Percentiles rank a stretch among this genome's conserved stretches.
Evolutionary conservation across 2,797 vertebrate genomes (phyloP).

Genomic region (Odontamblyopus lacepedii): DNA sequence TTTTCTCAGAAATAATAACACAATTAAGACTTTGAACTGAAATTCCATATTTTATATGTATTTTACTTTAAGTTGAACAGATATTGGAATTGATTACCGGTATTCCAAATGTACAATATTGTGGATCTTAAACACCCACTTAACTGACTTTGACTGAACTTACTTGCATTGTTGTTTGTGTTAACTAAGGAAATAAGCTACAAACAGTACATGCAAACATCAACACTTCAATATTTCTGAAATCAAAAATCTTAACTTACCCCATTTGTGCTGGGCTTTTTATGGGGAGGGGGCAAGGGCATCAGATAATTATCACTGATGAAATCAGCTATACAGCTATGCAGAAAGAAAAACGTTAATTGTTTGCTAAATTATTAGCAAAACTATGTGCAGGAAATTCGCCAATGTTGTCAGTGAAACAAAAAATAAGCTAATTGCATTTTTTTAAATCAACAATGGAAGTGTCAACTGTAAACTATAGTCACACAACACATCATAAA

Average conservation of each 20-base stretch:
- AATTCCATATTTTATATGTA: background rate
- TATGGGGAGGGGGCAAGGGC: background rate
- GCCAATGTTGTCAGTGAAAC: too few species aligned
- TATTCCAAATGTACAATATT: background rate
- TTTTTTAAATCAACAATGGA: too few species aligned
- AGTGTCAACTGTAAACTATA: too few species aligned
- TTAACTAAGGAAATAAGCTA: background rate
- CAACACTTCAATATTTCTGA: background rate
- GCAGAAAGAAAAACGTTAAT: too few species aligned
- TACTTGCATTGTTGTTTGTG: background rate
- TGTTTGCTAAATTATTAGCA: too few species aligned
- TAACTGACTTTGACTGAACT: background rate
- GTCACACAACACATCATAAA: background rate
- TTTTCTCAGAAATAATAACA: background rate
- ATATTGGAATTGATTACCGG: background rate
- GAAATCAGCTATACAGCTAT: too few species aligned
- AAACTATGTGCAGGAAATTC: too few species aligned
- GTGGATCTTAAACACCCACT: background rate
- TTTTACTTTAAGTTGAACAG: background rate
- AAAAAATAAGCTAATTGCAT: too few species aligned
- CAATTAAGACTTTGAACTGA: background rate
- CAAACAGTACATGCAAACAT: background rate
- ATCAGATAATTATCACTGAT: too few species aligned
- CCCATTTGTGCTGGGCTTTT: constrained; percentile 36
- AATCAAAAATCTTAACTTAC: constrained; percentile 25